phyloP scores from a whole-genome alignment of 1,140 invertebrate species.

The Drosophila sturtevanti region DNA sequence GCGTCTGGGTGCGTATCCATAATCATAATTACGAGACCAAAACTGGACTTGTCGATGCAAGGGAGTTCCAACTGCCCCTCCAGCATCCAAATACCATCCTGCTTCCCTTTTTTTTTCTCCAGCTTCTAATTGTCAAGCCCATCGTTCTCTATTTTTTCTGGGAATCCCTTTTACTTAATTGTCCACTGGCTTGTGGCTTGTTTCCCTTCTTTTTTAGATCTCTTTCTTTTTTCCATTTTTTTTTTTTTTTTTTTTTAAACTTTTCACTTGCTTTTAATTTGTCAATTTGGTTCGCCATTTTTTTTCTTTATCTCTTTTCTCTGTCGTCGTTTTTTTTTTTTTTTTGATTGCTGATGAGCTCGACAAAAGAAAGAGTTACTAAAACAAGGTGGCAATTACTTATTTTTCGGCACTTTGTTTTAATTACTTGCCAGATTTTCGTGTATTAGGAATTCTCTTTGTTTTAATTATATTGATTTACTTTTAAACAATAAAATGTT shows the following conservation, averaged over 20 bases:
- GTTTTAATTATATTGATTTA: no score
- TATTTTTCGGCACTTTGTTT: slow-evolving; percentile 59
- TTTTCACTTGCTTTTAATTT: slow-evolving; percentile 75
- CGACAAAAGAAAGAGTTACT: slow-evolving; percentile 34
- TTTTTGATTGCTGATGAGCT: slow-evolving; percentile 65
- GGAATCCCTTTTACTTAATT: slow-evolving; percentile 61
- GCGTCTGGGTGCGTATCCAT: slow-evolving; percentile 58
- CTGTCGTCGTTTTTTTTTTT: not conserved
- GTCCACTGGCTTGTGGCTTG: slow-evolving; percentile 44
- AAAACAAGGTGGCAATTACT: slow-evolving; percentile 77
- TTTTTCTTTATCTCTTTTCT: slow-evolving; percentile 8
- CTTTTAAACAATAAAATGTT: no score
- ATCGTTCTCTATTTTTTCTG: slow-evolving; percentile 22
- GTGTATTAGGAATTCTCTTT: not conserved
- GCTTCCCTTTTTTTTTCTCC: slow-evolving; percentile 14
- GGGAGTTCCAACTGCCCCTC: not conserved
- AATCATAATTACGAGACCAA: slow-evolving; percentile 72
- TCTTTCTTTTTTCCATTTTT: slow-evolving; percentile 24
- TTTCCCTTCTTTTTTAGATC: slow-evolving; percentile 45
- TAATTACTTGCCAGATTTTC: slow-evolving; percentile 42
- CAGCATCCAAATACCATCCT: not conserved
- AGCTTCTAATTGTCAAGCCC: slow-evolving; percentile 61
- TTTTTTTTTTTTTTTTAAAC: slow-evolving; percentile 40
- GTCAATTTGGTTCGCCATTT: slow-evolving; percentile 59
- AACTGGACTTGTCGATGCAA: slow-evolving; percentile 60